phyloP scores from a whole-genome alignment of 2,113 vertebrate genomes.

The Fregata magnificens region DNA sequence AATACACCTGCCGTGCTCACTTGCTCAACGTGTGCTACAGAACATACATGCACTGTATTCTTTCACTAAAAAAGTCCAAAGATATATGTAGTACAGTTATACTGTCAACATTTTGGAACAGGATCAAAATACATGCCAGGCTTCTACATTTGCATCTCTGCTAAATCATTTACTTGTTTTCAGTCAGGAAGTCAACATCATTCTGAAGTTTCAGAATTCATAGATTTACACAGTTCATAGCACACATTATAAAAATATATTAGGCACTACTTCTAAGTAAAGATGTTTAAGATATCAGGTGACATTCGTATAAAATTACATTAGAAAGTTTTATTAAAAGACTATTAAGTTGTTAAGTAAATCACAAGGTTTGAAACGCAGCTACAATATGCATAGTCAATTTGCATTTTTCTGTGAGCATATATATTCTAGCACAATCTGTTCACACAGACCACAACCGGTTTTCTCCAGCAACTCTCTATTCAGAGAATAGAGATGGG shows the following conservation, averaged over 20 bases:
- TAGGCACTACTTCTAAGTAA: not conserved
- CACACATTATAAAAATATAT: not conserved
- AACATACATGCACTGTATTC: not conserved
- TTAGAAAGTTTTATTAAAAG: not conserved
- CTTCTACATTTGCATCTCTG: not conserved
- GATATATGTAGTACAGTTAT: not conserved
- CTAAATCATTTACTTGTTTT: not conserved
- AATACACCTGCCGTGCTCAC: not conserved
- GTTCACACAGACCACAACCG: not conserved
- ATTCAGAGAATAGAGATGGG: not conserved
- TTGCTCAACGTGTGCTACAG: rapidly evolving
- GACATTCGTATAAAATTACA: not conserved
- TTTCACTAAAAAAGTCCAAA: not conserved
- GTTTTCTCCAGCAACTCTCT: not conserved
- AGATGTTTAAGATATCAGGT: not conserved
- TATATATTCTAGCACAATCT: not conserved
- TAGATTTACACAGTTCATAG: not conserved
- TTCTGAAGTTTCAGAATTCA: not conserved
- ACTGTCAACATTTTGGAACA: not conserved
- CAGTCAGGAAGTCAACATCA: not conserved
- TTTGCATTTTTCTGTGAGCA: not conserved
- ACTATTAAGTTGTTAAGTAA: not conserved
- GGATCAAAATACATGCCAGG: not conserved
- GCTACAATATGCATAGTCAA: not conserved
- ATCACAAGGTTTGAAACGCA: not conserved